Evolutionary conservation across 2,113 vertebrate genomes (phyloP), one percentile per base, ranked within the genome.

Genomic region (Strigops habroptila): DNA sequence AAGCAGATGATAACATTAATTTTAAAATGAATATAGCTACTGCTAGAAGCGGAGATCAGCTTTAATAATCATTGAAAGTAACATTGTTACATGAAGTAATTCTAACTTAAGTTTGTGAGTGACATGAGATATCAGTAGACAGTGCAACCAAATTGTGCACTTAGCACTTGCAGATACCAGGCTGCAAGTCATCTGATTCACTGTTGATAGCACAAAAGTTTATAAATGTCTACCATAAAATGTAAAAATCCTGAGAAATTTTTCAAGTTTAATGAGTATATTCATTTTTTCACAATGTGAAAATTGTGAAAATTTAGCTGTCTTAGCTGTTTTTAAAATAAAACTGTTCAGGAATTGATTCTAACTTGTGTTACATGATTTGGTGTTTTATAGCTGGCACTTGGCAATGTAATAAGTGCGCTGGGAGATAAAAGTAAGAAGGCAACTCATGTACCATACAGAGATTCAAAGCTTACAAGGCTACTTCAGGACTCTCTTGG

Each of bases 391-490:
- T 63, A 99, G 99, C 97, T 99, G 51, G 99, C 99, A 64, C 97
- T 99, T 96, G 99, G 99, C 90, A 99, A 99, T 51, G 99, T 99
- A 51, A 99, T 99, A 97, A 99, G 99, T 65, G 99, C 99, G 24
- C 92, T 99, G 91, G 99, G 99, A 91, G 99, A 99, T 97, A 98
- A 99, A 93, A 99, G 99, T 95, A 99, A 99, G 95, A 99, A 98
- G 80, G 98, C 98, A 82, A 99, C 98, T 35, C 99, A 99, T 8
- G 99, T 99, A 79, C 99, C 99, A 76, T 99, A 99, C 86, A 98
- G 99, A 95, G 99, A 99, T 94, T 99, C 99, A 81, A 99, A 99
- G 88, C 98, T 99, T 92, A 99, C 99, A 14, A 98, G 99, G 33
- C 98, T 99, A 4, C 97, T 99, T 28, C 99, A 99, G 95, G 99